A percentile compares a stretch with the other conserved stretches of the same genome.
Evolutionary conservation across 2,888 invertebrate species (phyloP).

Genomic region (Eupeodes luniger): DNA sequence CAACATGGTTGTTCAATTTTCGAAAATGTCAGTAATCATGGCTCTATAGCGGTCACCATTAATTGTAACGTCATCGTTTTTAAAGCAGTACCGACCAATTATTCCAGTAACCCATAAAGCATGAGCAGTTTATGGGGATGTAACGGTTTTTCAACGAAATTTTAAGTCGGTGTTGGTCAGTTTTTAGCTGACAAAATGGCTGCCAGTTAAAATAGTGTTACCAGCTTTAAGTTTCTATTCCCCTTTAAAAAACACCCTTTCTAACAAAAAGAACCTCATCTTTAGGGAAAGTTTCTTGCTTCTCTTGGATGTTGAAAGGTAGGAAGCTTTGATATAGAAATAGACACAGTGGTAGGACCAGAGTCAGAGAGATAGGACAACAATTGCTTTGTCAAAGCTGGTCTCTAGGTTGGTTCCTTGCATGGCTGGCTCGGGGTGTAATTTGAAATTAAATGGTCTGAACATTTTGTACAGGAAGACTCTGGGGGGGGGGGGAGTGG

Average conservation of each 20-base stretch:
- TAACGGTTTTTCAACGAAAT: too few species aligned
- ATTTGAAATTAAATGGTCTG: conserved; percentile 75
- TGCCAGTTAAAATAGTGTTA: too few species aligned
- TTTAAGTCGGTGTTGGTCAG: too few species aligned
- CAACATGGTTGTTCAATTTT: too few species aligned
- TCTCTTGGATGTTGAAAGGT: conserved; percentile 53
- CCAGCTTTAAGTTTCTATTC: too few species aligned
- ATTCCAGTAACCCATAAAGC: too few species aligned
- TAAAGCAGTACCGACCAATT: too few species aligned
- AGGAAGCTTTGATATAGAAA: neutral
- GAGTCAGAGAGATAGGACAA: conserved; percentile 26
- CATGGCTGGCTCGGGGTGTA: conserved; percentile 69
- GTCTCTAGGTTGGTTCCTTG: conserved; percentile 48
- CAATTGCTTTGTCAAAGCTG: conserved; percentile 61
- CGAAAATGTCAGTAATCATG: too few species aligned
- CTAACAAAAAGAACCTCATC: conserved; percentile 31
- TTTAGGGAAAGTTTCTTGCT: conserved; percentile 43
- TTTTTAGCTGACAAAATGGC: too few species aligned
- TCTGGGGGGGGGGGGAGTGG: neutral
- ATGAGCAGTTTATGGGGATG: too few species aligned
- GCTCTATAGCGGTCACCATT: too few species aligned
- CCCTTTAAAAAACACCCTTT: neutral
- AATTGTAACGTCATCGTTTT: too few species aligned
- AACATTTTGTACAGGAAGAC: conserved; percentile 56
- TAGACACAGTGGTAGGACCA: neutral